A percentile compares a stretch with the other conserved stretches of the same genome.
Conservation (phyloP, 1,140 invertebrate species). For the Himalopsyche phryganea region DNA sequence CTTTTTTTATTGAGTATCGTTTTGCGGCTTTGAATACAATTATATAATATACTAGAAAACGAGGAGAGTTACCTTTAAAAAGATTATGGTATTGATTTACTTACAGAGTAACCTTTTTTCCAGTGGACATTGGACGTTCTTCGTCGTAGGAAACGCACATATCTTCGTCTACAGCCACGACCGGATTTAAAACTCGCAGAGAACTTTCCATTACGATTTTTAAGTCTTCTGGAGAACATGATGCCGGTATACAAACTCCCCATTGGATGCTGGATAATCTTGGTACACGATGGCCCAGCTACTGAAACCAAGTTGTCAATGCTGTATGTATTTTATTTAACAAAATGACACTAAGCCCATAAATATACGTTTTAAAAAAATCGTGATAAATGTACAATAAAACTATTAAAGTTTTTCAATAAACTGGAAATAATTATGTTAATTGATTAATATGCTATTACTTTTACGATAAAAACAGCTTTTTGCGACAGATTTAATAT, state of each 20-base stretch:
- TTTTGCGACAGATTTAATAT: too few species aligned
- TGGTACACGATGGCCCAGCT: constrained; percentile 63
- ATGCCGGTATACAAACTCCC: constrained; percentile 60
- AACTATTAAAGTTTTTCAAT: too few species aligned
- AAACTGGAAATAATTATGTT: too few species aligned
- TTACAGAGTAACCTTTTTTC: constrained; percentile 47
- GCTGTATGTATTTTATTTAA: constrained; percentile 2
- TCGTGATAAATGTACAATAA: not conserved
- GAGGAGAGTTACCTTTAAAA: too few species aligned
- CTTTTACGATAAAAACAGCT: too few species aligned
- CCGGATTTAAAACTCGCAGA: constrained; percentile 13
- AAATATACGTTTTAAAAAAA: not conserved
- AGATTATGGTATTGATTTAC: too few species aligned
- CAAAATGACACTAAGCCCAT: too few species aligned
- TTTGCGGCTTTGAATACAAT: too few species aligned
- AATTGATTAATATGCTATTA: too few species aligned
- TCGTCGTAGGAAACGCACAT: constrained; percentile 45
- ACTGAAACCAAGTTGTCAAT: constrained; percentile 34
- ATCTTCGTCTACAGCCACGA: constrained; percentile 35
- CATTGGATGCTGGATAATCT: constrained; percentile 60
- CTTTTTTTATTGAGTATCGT: too few species aligned
- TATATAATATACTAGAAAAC: too few species aligned
- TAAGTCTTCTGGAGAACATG: constrained; percentile 56
- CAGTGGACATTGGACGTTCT: constrained; percentile 39
- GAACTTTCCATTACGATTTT: constrained; percentile 45